Evolutionary conservation across 2,888 invertebrate species (phyloP).

Genomic region (Lottia scabra): DNA sequence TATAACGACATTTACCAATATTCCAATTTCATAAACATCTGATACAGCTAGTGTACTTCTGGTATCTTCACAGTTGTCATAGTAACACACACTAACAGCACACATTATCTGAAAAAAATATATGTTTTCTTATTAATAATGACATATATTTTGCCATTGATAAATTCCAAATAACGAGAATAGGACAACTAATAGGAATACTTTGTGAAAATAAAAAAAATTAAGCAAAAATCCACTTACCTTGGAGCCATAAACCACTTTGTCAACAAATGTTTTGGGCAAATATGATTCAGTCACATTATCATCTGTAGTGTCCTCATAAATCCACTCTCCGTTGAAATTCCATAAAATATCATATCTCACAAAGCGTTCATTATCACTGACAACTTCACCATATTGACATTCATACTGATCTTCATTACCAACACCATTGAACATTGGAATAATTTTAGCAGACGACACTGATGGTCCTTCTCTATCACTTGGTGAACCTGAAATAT

Average conservation of each 20-base stretch:
- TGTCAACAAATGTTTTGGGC: slow-evolving; percentile 19
- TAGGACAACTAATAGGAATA: too few relatives aligned
- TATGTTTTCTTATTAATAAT: too few relatives aligned
- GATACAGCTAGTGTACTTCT: slow-evolving; percentile 37
- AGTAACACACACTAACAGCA: slow-evolving; percentile 45
- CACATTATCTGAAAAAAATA: slow-evolving; percentile 35
- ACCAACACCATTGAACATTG: slow-evolving; percentile 33
- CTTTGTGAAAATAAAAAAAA: too few relatives aligned
- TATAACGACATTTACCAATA: slow-evolving; percentile 28
- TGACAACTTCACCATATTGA: slow-evolving; percentile 16
- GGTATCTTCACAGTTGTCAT: slow-evolving; percentile 34
- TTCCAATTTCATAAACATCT: slow-evolving; percentile 34
- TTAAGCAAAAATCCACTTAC: slow-evolving; percentile 27
- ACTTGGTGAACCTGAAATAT: slow-evolving; percentile 16
- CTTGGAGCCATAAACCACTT: slow-evolving; percentile 32
- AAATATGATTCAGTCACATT: slow-evolving; percentile 21
- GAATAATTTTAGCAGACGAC: slow-evolving; percentile 18
- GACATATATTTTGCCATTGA: too few relatives aligned
- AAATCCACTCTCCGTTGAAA: slow-evolving; percentile 34
- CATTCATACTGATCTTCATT: slow-evolving; percentile 36
- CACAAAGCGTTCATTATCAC: slow-evolving; percentile 1
- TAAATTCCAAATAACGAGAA: too few relatives aligned
- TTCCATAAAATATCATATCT: slow-evolving; percentile 38
- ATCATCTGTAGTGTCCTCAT: slow-evolving; percentile 9
- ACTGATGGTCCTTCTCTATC: slow-evolving; percentile 19